These are phyloP conservation scores for Petrocephalus sullivani DNA, from an alignment of 2,797 vertebrate genomes.

Conservation along the genomic window DNA sequence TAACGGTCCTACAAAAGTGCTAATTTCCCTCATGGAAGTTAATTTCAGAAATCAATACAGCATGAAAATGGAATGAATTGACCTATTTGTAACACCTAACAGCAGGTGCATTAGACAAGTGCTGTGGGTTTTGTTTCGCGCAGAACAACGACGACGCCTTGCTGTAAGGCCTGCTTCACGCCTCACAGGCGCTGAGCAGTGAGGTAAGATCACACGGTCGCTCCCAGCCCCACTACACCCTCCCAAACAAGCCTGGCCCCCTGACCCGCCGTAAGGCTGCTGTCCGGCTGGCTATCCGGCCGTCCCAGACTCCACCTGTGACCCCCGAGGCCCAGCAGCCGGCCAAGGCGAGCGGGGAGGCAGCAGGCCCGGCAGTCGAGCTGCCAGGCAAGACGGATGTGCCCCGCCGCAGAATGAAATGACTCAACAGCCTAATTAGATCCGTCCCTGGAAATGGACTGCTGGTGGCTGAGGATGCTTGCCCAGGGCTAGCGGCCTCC, in stretches of 20 bases:
- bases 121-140: neutral
- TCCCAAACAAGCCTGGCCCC: neutral
- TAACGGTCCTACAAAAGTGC: neutral
- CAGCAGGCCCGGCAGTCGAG: neutral
- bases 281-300: neutral
- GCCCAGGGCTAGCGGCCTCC: neutral
- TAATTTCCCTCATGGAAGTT: constrained; percentile 1
- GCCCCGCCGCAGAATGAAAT: constrained; percentile 20
- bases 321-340: neutral
- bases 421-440: constrained; percentile 29
- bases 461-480: constrained; percentile 16
- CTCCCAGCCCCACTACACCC: neutral
- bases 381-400: constrained; percentile 43
- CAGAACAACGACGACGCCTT: neutral
- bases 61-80: neutral
- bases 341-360: neutral
- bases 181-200: neutral
- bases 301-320: neutral
- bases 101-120: no score
- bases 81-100: neutral
- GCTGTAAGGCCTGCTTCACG: neutral
- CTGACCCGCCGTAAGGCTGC: neutral
- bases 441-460: constrained; percentile 24
- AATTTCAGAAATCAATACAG: constrained; percentile 11
- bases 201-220: neutral